Evolutionary conservation across 2,888 invertebrate species (phyloP), one percentile per base, ranked within the genome.

Genomic region (Calliscelio sp.): DNA sequence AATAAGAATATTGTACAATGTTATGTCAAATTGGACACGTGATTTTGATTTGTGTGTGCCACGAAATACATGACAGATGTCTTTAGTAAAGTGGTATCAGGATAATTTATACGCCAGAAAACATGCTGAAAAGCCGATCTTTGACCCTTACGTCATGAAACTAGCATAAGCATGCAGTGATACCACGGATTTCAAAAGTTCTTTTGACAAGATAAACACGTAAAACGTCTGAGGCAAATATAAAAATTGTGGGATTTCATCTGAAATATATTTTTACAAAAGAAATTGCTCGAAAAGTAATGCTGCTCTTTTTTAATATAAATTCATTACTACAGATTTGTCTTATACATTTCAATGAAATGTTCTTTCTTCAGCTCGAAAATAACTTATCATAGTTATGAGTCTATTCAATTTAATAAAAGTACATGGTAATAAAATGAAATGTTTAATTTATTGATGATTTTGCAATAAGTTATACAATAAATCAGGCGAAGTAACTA

Each of bases 31-130:
- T 59, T 32, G 20, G 20, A 35, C 51, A 66, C n/a, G n/a, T 28
- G 35, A 38, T 41, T 35, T 28, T 20, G 53, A 61, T 75, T 51
- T 61, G 55, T 63, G 32, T 41, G 18, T 35, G 44, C 22, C 18
- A 25, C 24, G 46, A 46, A 22, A 71, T 53, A 65, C 35, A 68
- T 46, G 44, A 41, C n/a, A 38, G 20, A 75, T 51, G 53, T 68
- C 28, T 68, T 61, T 77, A 20, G 57, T 14, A n/a, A 46, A 61
- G 41, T 53, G 16, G 32, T 18, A 32, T 49, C 46, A 28, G 49
- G 68, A 79, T 87, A 81, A 88, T 87, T 86, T 79, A 87, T 86
- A 51, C 87, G 20, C 57, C 74, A 79, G 85, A 61, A 85, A 61
- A 80, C 57, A 46, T 63, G 59, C 44, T 75, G 51, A 74, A 81